Conservation (phyloP, 1,140 invertebrate genomes). For the Drosophila rufa region DNA sequence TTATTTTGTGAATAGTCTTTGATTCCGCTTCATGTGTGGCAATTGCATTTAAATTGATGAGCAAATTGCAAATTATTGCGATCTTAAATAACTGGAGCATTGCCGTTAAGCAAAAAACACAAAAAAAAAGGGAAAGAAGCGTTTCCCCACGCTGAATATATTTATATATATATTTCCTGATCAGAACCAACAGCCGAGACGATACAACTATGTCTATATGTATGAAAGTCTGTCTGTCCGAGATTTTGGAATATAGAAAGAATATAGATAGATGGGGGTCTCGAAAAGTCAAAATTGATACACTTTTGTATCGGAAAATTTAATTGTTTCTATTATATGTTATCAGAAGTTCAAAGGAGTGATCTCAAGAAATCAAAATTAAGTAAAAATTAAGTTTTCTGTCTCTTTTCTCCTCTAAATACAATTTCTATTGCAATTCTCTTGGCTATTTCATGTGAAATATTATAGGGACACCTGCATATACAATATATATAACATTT, state of each 20-base stretch:
- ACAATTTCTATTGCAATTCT: not conserved
- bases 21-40: slow-evolving; percentile 14
- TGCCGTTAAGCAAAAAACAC: not conserved
- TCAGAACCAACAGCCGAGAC: slow-evolving; percentile 14
- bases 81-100: slow-evolving; percentile 21
- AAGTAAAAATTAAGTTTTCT: too few relatives aligned
- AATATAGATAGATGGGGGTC: not conserved
- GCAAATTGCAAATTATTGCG: slow-evolving; percentile 20
- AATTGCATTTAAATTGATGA: slow-evolving; percentile 21
- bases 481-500: not conserved
- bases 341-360: too few relatives aligned
- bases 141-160: not conserved
- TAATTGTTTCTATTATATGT: too few relatives aligned
- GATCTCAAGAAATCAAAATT: too few relatives aligned
- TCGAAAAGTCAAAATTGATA: not conserved
- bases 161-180: slow-evolving; percentile 7
- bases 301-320: not conserved
- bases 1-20: slow-evolving; percentile 4
- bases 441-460: not conserved
- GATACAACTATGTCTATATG: not conserved
- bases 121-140: slow-evolving; percentile 6
- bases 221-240: not conserved
- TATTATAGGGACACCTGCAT: not conserved
- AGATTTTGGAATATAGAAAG: not conserved
- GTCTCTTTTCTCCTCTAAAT: not conserved